These are phyloP conservation scores for Myotis myotis DNA, from an alignment of 2,797 vertebrate genomes.

Conservation along the genomic window DNA sequence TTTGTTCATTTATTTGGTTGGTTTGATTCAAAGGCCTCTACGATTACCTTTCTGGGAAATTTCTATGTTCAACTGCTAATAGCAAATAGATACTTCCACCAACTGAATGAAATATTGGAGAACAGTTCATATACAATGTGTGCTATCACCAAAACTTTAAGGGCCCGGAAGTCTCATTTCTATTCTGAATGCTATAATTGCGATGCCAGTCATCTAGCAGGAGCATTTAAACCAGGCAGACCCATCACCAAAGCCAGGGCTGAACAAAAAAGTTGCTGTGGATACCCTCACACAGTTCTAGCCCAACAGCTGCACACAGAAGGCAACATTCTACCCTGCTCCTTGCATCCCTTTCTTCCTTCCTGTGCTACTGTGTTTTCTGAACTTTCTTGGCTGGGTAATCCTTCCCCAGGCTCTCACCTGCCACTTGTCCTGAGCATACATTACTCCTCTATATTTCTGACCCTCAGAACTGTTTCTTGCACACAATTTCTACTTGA, in stretches of 20 bases:
- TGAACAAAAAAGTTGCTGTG: background rate
- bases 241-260: background rate
- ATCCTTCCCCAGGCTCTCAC: background rate
- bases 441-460: background rate
- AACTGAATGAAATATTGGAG: background rate
- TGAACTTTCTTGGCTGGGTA: background rate
- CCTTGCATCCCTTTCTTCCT: background rate
- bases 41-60: constrained; percentile 15
- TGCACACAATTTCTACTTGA: background rate
- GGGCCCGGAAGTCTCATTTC: background rate
- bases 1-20: constrained; percentile 13
- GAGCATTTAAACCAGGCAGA: background rate
- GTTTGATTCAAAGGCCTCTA: constrained; percentile 5
- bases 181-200: background rate
- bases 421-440: background rate
- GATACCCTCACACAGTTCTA: background rate
- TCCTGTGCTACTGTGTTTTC: background rate
- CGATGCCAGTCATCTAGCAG: background rate
- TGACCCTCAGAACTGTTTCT: background rate
- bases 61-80: background rate
- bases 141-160: background rate
- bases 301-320: background rate
- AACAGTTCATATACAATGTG: background rate
- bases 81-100: background rate
- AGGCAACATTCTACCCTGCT: accelerated